Evolutionary conservation across 2,113 vertebrate genomes (phyloP).

Genomic region (Cnemophilus loriae): DNA sequence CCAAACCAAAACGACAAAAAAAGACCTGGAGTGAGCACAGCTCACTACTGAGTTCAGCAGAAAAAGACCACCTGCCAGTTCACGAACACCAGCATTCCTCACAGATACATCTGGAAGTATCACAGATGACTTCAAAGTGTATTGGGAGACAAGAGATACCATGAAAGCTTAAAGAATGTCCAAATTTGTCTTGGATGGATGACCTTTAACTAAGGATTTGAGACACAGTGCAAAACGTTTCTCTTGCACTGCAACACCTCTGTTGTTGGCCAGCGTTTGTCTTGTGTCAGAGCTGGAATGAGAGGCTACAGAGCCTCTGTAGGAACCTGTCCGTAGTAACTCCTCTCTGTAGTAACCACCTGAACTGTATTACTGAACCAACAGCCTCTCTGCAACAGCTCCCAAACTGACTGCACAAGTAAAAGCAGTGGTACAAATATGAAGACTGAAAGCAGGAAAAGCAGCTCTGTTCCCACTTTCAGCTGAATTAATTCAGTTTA

Average conservation of each 20-base stretch:
- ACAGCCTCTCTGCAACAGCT: not conserved
- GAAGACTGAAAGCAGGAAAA: not conserved
- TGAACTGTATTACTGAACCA: not conserved
- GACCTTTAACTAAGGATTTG: slow-evolving; percentile 3
- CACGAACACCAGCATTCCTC: not conserved
- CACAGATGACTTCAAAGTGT: not conserved
- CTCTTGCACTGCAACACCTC: not conserved
- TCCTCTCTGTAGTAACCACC: not conserved
- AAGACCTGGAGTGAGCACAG: not conserved
- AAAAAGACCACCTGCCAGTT: not conserved
- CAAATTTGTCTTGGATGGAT: not conserved
- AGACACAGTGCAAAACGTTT: not conserved
- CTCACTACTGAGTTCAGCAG: not conserved
- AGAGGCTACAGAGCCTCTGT: not conserved
- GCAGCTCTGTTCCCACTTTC: not conserved
- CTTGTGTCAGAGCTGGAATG: not conserved
- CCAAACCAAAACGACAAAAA: not conserved
- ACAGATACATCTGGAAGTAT: not conserved
- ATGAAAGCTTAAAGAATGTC: not conserved
- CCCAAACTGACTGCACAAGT: not conserved
- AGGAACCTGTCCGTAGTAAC: too few species aligned
- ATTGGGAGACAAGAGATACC: not conserved
- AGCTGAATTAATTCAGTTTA: not conserved
- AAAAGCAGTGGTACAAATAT: not conserved
- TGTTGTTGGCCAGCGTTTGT: not conserved